phyloP scores from a whole-genome alignment of 1,140 invertebrate species.

The Delia radicum region DNA sequence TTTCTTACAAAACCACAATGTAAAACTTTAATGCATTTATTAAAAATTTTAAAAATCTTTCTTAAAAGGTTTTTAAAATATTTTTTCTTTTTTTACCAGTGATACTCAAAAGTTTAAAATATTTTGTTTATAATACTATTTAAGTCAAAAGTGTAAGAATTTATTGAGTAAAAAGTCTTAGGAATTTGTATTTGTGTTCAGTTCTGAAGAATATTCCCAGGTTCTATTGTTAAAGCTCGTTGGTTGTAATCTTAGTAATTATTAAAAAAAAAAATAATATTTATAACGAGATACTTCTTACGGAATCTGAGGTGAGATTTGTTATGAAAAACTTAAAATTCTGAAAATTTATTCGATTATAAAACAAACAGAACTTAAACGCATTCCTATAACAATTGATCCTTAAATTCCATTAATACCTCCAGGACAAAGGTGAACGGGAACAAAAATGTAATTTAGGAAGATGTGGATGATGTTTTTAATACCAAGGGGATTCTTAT shows the following conservation, averaged over 20 bases:
- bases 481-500: slow-evolving; percentile 17
- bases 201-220: background rate
- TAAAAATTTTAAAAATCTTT: too few relatives aligned
- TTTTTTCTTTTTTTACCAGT: too few relatives aligned
- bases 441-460: background rate
- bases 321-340: too few relatives aligned
- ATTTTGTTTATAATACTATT: background rate
- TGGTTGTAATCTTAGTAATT: background rate
- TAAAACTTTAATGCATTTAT: too few relatives aligned
- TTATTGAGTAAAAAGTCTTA: background rate
- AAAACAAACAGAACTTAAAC: too few relatives aligned
- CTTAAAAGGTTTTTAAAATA: too few relatives aligned
- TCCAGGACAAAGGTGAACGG: background rate
- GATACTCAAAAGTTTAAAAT: too few relatives aligned
- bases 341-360: too few relatives aligned
- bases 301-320: background rate
- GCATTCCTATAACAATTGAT: too few relatives aligned
- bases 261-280: background rate
- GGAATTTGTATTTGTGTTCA: background rate
- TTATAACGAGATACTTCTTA: too few relatives aligned
- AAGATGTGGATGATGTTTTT: background rate
- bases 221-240: background rate
- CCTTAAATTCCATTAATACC: too few relatives aligned
- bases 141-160: background rate
- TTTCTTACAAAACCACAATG: too few relatives aligned